Conservation (phyloP, 2,888 invertebrate species). For the Drosophila meridionalis region DNA sequence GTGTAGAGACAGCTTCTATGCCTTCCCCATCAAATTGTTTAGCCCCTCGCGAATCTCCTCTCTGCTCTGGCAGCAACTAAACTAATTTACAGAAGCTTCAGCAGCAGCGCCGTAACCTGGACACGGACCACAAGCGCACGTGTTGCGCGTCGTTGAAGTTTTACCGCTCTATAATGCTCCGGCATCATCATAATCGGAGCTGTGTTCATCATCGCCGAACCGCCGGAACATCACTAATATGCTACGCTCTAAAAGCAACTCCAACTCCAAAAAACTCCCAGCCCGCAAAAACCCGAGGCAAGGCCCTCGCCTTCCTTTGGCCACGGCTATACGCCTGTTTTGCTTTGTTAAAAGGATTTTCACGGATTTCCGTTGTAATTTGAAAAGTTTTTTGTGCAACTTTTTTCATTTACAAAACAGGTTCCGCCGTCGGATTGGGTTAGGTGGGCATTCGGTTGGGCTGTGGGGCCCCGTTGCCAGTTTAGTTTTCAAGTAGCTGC, state of each 20-base stretch:
- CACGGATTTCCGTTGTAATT: conserved; percentile 83
- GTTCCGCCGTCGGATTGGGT: background rate
- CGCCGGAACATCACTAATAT: conserved; percentile 57
- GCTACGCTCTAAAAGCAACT: conserved; percentile 33
- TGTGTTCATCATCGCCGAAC: conserved; percentile 49
- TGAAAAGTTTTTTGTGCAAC: conserved; percentile 79
- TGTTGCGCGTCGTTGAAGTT: conserved; percentile 45
- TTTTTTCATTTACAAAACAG: conserved; percentile 76
- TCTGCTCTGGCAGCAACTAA: conserved; percentile 35
- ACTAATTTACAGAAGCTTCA: conserved; percentile 60
- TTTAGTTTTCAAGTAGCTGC: conserved; percentile 77
- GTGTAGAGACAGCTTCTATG: conserved; percentile 27
- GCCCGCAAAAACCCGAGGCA: background rate
- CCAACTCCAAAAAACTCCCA: background rate
- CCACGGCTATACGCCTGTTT: conserved; percentile 52
- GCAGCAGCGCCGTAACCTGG: conserved; percentile 34
- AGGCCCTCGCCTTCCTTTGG: background rate
- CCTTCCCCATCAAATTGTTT: background rate
- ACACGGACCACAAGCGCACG: conserved; percentile 52
- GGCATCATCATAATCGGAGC: conserved; percentile 51
- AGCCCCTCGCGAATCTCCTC: background rate
- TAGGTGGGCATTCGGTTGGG: background rate
- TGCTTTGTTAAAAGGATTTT: conserved; percentile 81
- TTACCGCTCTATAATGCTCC: conserved; percentile 16
- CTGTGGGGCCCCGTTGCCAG: conserved; percentile 15